These are phyloP conservation scores for Callosobruchus maculatus DNA, from an alignment of 2,888 invertebrate species.

Conservation along the genomic window DNA sequence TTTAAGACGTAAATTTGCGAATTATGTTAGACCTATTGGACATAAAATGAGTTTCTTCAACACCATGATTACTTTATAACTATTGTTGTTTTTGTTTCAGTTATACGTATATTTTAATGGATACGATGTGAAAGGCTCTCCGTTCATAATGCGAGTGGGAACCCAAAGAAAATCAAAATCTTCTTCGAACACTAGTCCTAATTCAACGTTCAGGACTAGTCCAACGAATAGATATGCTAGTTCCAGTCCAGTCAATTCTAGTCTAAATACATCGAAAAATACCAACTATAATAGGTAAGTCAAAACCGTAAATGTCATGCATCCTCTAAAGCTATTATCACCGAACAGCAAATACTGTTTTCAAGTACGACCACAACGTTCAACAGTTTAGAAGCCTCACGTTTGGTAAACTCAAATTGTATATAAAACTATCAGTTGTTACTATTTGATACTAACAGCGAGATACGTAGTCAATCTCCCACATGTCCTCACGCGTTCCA, in stretches of 20 bases:
- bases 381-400: too few species aligned
- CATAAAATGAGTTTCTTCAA: too few species aligned
- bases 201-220: conserved; percentile 41
- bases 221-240: conserved; percentile 39
- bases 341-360: too few species aligned
- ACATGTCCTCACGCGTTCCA: too few species aligned
- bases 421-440: too few species aligned
- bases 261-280: conserved; percentile 26
- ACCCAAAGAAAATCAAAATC: conserved; percentile 62
- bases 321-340: not conserved
- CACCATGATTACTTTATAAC: too few species aligned
- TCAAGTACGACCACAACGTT: too few species aligned
- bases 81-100: conserved; percentile 42
- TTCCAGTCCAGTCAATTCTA: conserved; percentile 36
- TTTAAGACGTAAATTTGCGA: too few species aligned
- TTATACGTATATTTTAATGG: conserved; percentile 94
- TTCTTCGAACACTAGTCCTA: conserved; percentile 48
- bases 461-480: too few species aligned
- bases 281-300: conserved; percentile 20
- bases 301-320: not conserved
- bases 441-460: too few species aligned
- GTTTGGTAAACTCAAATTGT: too few species aligned
- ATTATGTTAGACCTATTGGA: too few species aligned
- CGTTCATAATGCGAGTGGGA: conserved; percentile 82
- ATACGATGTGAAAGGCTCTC: conserved; percentile 77